Evolutionary conservation across 1,140 invertebrate genomes (phyloP), one percentile per base, ranked within the genome.

Genomic region (Apis florea): DNA sequence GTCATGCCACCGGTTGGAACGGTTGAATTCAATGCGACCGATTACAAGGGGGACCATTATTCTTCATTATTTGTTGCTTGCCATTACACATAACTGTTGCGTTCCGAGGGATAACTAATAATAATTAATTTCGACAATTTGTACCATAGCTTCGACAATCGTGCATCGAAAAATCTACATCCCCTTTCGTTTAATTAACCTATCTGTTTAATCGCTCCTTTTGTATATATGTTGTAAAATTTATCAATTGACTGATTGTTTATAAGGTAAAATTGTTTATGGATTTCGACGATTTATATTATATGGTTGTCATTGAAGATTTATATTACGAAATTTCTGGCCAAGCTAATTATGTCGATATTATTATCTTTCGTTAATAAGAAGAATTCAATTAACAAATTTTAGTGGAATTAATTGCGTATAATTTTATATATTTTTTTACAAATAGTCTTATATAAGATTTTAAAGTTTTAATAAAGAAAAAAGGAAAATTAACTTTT

Each of bases 1-100:
- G 58, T 72, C 68, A 54, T 21, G 58, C 21, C 24, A 6, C 77
- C 49, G 15, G 24, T 13, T 63, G 49, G 13, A 70, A 70, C 24
- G 26, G 53, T 19, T n/a, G 56, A 71, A 79, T 79, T 79, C 76
- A 79, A 63, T 53, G 58, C 24, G 19, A 21, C 47, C 77, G 58
- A 72, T 63, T 79, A 79, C 77, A 15, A 70, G 17, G 31, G 49
- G 31, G 31, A 61, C 68, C 31, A 72, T 79, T 72, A 72, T 79
- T 79, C 77, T 79, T 79, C 68, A 53, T 71, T 72, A 71, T 63
- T 71, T 19, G 58, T 72, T 53, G n/a, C 68, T 72, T 53, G 17
- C 68, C n/a, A 61, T 72, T 72, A 53, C 49, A 12, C 68, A 58
- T 71, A 72, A 79, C 77, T 79, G 68, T 79, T 79, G 76, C 56